These are phyloP conservation scores for Eonycteris spelaea DNA, from an alignment of 2,113 vertebrate species.

Conservation along the genomic window DNA sequence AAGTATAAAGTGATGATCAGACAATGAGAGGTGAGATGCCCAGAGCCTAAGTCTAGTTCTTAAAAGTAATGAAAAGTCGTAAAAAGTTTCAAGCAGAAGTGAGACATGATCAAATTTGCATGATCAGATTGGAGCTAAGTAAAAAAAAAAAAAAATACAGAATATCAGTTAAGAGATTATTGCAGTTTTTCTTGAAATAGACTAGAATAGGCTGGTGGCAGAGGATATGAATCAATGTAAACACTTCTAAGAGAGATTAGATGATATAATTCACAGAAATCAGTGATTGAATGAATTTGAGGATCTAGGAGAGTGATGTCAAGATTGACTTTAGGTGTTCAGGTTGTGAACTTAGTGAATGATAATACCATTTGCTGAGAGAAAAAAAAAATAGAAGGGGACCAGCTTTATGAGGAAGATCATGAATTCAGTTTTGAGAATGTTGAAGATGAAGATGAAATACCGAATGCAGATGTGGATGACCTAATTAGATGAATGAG, in stretches of 20 bases:
- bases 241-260: background rate
- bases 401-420: background rate
- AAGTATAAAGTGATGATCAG: background rate
- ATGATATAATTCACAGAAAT: background rate
- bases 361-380: background rate
- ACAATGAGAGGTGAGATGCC: background rate
- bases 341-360: background rate
- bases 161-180: background rate
- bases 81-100: background rate
- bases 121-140: background rate
- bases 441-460: background rate
- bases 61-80: background rate
- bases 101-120: background rate
- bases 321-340: background rate
- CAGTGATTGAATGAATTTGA: background rate
- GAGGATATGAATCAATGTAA: background rate
- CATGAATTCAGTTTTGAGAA: background rate
- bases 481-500: background rate
- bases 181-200: background rate
- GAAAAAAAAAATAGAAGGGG: background rate
- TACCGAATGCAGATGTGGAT: background rate
- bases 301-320: background rate
- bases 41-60: background rate
- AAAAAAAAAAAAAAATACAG: constrained; percentile 1
- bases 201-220: background rate